Evolutionary conservation across 2,113 vertebrate species (phyloP).

Genomic region (Hepsetus odoe): DNA sequence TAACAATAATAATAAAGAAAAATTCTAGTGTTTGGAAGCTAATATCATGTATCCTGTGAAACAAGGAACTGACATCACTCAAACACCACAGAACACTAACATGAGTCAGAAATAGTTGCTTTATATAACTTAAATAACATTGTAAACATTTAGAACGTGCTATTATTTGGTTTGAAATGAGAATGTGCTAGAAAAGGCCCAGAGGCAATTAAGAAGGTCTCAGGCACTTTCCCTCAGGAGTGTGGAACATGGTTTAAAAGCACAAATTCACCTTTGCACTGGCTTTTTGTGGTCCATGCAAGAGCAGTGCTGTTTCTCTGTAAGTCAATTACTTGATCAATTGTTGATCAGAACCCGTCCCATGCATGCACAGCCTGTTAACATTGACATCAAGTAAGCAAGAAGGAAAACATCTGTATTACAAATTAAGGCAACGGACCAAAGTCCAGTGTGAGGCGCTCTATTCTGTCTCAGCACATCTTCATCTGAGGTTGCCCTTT

Average conservation of each 20-base stretch:
- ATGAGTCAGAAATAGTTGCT: not conserved
- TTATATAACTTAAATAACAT: constrained; percentile 26
- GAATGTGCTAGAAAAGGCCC: constrained; percentile 45
- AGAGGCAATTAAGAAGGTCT: constrained; percentile 55
- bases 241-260: constrained; percentile 20
- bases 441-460: constrained; percentile 38
- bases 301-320: constrained; percentile 29
- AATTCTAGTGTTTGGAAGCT: too few species aligned
- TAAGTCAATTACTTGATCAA: not conserved
- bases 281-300: constrained; percentile 49
- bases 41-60: too few species aligned
- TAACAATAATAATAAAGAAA: too few species aligned
- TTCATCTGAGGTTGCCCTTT: not conserved
- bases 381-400: constrained; percentile 42
- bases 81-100: not conserved
- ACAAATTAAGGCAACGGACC: constrained; percentile 65
- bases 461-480: not conserved
- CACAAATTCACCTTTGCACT: constrained; percentile 22
- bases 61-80: not conserved
- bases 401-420: not conserved
- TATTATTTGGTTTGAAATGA: constrained; percentile 60
- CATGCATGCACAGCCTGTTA: not conserved
- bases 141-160: constrained; percentile 44
- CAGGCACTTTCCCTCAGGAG: constrained; percentile 67
- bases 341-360: not conserved